Conservation (phyloP, 1,140 invertebrate species). For the Brachionus calyciflorus region DNA sequence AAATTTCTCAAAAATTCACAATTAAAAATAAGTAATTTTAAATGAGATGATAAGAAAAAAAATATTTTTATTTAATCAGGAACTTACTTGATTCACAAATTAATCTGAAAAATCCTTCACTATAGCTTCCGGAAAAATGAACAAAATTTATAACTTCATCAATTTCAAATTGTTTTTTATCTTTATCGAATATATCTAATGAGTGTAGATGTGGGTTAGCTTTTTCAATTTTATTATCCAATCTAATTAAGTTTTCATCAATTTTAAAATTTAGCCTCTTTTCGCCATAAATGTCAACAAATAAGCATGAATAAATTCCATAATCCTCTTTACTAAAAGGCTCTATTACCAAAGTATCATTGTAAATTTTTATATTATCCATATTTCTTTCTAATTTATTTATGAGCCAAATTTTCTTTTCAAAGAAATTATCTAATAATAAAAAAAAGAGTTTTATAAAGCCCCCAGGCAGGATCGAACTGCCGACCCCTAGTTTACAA, state of each 20-base stretch:
- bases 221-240: neutral
- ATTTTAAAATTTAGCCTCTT: slow-evolving; percentile 6
- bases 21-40: too few species aligned
- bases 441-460: neutral
- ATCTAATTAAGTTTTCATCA: neutral
- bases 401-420: slow-evolving; percentile 33
- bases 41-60: too few species aligned
- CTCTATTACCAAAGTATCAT: neutral
- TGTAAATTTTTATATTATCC: neutral
- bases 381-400: neutral
- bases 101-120: slow-evolving; percentile 18
- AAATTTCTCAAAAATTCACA: too few species aligned
- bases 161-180: neutral
- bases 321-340: neutral
- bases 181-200: neutral
- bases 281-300: slow-evolving; percentile 17
- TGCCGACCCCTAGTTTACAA: slow-evolving; percentile 88
- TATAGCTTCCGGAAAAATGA: neutral
- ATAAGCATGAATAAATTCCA: slow-evolving; percentile 29
- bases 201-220: neutral
- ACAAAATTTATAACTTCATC: neutral
- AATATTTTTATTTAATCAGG: too few species aligned
- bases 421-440: neutral
- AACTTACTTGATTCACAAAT: neutral
- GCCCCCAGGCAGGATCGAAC: slow-evolving; percentile 69